phyloP scores from a whole-genome alignment of 2,113 vertebrate genomes.

The Pampusana beccarii region DNA sequence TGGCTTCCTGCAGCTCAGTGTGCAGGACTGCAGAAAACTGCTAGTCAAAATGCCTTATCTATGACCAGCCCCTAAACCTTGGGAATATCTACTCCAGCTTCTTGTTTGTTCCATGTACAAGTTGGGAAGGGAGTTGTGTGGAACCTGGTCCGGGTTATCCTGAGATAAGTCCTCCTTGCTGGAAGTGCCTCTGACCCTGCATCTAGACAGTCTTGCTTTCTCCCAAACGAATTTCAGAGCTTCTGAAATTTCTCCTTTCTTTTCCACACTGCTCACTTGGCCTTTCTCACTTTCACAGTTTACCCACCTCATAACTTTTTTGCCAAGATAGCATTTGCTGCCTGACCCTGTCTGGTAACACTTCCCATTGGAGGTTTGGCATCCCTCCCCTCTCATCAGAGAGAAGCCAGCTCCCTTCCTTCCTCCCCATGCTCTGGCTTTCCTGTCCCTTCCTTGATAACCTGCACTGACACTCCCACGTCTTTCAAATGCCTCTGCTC shows the following conservation, averaged over 20 bases:
- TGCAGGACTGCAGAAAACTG: neutral
- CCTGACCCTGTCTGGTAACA: neutral
- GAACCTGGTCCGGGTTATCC: neutral
- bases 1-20: neutral
- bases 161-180: neutral
- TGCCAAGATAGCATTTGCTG: neutral
- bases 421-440: accelerated
- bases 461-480: neutral
- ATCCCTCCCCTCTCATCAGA: neutral
- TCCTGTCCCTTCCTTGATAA: neutral
- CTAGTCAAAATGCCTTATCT: neutral
- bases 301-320: neutral
- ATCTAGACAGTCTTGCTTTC: neutral
- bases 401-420: neutral
- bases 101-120: accelerated
- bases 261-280: neutral
- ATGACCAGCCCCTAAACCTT: neutral
- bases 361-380: neutral
- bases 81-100: neutral
- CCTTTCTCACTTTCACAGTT: neutral
- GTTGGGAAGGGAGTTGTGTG: neutral
- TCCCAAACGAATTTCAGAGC: neutral
- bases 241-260: neutral
- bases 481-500: neutral
- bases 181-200: neutral